These are phyloP conservation scores for Melanotaenia trifasciata DNA, from an alignment of 2,797 vertebrate species.

Conservation along the genomic window DNA sequence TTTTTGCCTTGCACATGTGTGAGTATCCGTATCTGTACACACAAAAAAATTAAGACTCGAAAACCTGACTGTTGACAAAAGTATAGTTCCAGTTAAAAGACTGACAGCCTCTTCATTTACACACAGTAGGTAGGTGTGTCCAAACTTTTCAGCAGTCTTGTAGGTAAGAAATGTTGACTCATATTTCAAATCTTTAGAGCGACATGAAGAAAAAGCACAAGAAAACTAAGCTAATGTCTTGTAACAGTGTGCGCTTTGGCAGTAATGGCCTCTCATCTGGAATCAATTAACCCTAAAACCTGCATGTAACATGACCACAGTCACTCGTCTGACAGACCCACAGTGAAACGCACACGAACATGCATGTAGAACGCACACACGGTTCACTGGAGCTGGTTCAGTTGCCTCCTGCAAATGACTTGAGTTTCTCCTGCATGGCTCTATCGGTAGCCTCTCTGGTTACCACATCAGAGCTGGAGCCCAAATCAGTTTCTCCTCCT, in stretches of 20 bases:
- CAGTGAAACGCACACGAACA: constrained; percentile 18
- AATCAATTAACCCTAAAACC: constrained; percentile 71
- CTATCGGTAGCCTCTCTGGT: constrained; percentile 62
- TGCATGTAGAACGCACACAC: background rate
- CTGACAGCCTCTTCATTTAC: background rate
- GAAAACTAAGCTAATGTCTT: constrained; percentile 54
- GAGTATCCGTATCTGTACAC: constrained; percentile 1
- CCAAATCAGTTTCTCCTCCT: constrained; percentile 58
- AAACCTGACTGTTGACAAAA: background rate
- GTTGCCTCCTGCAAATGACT: constrained; percentile 49
- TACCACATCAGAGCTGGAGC: constrained; percentile 42
- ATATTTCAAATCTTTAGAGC: background rate
- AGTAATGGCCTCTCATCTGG: constrained; percentile 65
- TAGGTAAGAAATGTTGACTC: background rate
- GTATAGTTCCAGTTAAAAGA: background rate
- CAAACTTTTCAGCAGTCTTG: background rate
- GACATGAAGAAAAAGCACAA: constrained; percentile 12
- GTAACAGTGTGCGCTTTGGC: constrained; percentile 53
- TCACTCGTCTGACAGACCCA: constrained; percentile 44
- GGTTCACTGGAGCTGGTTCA: constrained; percentile 37
- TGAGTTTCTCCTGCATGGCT: constrained; percentile 28
- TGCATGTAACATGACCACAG: constrained; percentile 64
- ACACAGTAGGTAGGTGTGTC: background rate
- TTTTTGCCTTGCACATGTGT: background rate
- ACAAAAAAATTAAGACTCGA: background rate